Evolutionary conservation across 2,888 invertebrate genomes (phyloP), one percentile per base, ranked within the genome.

Genomic region (Metalampra italica): DNA sequence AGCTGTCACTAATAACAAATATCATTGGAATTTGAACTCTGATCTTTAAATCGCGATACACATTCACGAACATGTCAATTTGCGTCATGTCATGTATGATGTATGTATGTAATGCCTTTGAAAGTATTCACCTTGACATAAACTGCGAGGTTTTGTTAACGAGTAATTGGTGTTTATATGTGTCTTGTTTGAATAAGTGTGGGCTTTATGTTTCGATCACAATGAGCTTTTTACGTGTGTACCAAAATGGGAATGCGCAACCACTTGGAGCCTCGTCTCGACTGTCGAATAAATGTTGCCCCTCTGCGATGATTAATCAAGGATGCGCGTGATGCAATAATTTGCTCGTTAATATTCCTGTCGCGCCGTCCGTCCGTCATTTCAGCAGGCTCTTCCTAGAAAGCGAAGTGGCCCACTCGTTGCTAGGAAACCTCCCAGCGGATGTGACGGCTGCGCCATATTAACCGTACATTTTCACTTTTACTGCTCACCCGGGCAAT

Each of bases 391-490:
- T 75, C 73, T 86, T 86, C 85, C 78, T 83, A 81, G 87, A 83
- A 86, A 84, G 78, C 75, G 72, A 74, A 73, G 73, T 78, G 82
- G 70, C 77, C 78, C 76, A 82, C 71, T 76, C 71, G 75, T 67
- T 64, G 68, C 66, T 63, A 68, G 71, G 74, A 65, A 73, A 63
- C 62, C 60, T 52, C 45, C 36, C 68, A 62, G 71, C 78, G 83
- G 82, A 84, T 71, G 66, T 72, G 68, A 68, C 66, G 56, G 56
- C 62, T 59, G 51, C 65, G 59, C 69, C 74, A 77, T 72, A 73
- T 60, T 72, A 77, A 79, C 78, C 66, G 73, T 78, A 71, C 54
- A 77, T 78, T 86, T 83, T 84, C 83, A 83, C 83, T 85, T 83
- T 84, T 82, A 82, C 78, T 71, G 68, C 65, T 68, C 62, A 56